Conservation (phyloP, 2,888 invertebrate species). For the Lepidocyrtinus sp. region DNA sequence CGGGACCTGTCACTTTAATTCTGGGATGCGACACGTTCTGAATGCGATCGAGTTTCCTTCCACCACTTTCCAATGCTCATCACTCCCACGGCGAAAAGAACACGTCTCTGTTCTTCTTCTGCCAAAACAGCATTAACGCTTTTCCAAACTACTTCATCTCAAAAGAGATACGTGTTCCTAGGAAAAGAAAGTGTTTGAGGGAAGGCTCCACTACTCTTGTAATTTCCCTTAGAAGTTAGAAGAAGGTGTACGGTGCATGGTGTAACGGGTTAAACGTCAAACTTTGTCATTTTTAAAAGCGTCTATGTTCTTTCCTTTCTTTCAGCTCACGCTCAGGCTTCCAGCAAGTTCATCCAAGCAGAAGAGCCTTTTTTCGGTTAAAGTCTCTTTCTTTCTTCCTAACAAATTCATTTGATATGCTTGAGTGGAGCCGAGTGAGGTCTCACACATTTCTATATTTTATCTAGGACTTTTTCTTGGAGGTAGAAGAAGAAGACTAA, state of each 20-base stretch:
- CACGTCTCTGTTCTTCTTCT: slow-evolving; percentile 7
- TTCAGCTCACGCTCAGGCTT: no score
- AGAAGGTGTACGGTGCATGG: neutral
- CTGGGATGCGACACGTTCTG: slow-evolving; percentile 19
- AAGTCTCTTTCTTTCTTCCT: neutral
- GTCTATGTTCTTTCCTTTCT: no score
- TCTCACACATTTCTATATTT: neutral
- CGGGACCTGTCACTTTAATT: slow-evolving; percentile 14
- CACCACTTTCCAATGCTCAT: slow-evolving; percentile 14
- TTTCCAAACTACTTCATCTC: neutral
- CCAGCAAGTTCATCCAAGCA: no score
- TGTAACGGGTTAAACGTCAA: slow-evolving; percentile 36
- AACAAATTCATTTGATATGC: slow-evolving; percentile 18
- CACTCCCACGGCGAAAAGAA: neutral
- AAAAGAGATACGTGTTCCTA: slow-evolving; percentile 14
- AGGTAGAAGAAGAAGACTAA: no score
- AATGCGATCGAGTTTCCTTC: slow-evolving; percentile 15
- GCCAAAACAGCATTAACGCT: slow-evolving; percentile 7
- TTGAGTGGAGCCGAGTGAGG: slow-evolving; percentile 12
- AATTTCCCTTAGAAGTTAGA: slow-evolving; percentile 10
- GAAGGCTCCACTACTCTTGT: no score
- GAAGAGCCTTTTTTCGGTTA: neutral
- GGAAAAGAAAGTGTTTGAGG: slow-evolving; percentile 6
- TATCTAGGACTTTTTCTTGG: neutral
- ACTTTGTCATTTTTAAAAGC: slow-evolving; percentile 43